Evolutionary conservation across 2,888 invertebrate genomes (phyloP), one percentile per base, ranked within the genome.

Genomic region (Drosophila leonis): DNA sequence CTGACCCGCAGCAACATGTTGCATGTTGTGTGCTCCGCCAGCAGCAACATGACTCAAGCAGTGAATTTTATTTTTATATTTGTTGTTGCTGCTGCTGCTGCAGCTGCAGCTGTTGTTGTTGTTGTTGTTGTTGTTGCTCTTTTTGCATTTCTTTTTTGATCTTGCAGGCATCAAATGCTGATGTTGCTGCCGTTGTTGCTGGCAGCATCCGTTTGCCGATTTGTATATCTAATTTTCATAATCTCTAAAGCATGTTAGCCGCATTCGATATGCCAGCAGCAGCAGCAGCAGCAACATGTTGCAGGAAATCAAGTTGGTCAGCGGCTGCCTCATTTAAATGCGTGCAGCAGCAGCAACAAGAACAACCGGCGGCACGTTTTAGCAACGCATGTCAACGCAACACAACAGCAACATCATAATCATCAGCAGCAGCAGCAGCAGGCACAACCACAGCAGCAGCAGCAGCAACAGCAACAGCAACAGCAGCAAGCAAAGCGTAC

Each of bases 381-480:
- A 86, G 90, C 83, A 90, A 90, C 90, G 91, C 90, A 91, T 91
- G 91, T 91, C 91, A 91, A 90, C 90, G 86, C 90, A 90, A 81
- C 80, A 82, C 80, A 76, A 72, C 72, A 69, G 72, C 81, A 79
- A 74, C 75, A 85, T 75, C 82, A 86, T 81, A 77, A 82, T 81
- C 86, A 85, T 77, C 64, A 68, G 56, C 66, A 56, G 49, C 64
- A 70, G 59, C 64, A 70, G 49, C 66, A 52, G 37, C 61, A 66
- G 61, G 70, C 24, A 46, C 66, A 55, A 39, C 64, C 68, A 52
- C 64, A 63, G 42, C 69, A 70, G 35, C 66, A 75, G 56, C 66
- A 65, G 62, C 66, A 64, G 46, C 67, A 68, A 18, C n/a, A n/a
- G 15, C 13, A 37, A 5, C 37, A 13, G 5, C 64, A 72, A 55